Evolutionary conservation across 2,888 invertebrate species (phyloP), one percentile per base, ranked within the genome.

Genomic region (Nomada fucata): DNA sequence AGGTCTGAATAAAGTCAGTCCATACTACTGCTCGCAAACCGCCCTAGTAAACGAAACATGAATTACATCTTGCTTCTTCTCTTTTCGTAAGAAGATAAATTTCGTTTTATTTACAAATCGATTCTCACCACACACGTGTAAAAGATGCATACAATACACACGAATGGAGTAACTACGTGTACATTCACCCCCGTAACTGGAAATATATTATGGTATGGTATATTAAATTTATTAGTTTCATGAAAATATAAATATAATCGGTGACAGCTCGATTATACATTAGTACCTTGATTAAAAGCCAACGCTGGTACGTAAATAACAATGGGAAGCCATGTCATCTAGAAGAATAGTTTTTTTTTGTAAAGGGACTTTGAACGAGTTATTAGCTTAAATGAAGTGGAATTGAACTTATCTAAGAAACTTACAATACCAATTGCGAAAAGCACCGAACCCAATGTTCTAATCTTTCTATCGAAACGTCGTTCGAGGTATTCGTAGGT

Each of bases 121-220:
- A 47, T 70, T 64, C 90, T 95, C 94, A 97, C 97, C 92, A 97
- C 95, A 88, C 97, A 96, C 0, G 97, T 98, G 91, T 98, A 98
- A 92, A 98, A 97, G 91, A 97, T 96, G 94, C 98, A 97, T 86
- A 97, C 97, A 88, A 95, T 93, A 92, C 97, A 97, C 2, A 98
- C 97, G 57, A 97, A 95, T 2, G 97, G 96, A 1, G 98, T 97
- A 23, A 97, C 96, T 53, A 97, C 94, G 93, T 97, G 97, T 55
- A 97, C 95, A 89, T 97, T 96, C 13, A 98, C 95, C 67, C 97
- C 98, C 82, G 98, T 98, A 29, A 98, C 98, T 97, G 94, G 85
- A 95, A 95, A 82, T 71, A 67, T 13, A 59, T 60, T 63, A 36
- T 52, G n/a, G 13, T 1, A 42, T 36, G 36, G 36, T 36, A 36